These are phyloP conservation scores for Taeniopygia guttata DNA, from an alignment of 2,797 vertebrate species.

Conservation along the genomic window DNA sequence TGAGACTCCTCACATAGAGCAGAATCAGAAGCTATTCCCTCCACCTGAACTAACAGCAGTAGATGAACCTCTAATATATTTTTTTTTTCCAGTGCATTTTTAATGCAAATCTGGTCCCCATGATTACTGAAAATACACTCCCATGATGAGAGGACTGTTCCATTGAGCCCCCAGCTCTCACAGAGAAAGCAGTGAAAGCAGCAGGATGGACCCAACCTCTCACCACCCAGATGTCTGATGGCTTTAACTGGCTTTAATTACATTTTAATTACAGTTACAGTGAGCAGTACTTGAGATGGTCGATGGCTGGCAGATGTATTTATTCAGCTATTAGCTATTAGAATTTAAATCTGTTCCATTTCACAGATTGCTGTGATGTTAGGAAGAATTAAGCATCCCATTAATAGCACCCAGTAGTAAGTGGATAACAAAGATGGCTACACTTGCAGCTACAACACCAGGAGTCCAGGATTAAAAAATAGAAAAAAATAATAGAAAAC, in stretches of 20 bases:
- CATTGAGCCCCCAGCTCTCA: not conserved
- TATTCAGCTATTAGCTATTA: slow-evolving; percentile 12
- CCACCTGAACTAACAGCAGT: not conserved
- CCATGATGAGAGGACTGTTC: not conserved
- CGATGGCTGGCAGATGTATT: not conserved
- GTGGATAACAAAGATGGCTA: not conserved
- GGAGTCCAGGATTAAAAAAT: not conserved
- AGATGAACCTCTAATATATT: not conserved
- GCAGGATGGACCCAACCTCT: not conserved
- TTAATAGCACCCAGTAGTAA: not conserved
- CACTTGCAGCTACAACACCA: not conserved
- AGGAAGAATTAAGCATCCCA: not conserved
- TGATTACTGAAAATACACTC: not conserved
- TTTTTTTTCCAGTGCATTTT: not conserved
- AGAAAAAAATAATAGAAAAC: not conserved
- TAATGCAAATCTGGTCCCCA: not conserved
- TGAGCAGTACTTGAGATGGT: not conserved
- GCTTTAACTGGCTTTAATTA: not conserved
- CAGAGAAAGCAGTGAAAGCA: not conserved
- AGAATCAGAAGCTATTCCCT: not conserved
- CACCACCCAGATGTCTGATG: not conserved
- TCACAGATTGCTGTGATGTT: not conserved
- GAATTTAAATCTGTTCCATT: not conserved
- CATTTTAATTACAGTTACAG: not conserved
- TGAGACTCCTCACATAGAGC: not conserved